Evolutionary conservation across 2,797 vertebrate species (phyloP).

Genomic region (Rhinatrema bivittatum): DNA sequence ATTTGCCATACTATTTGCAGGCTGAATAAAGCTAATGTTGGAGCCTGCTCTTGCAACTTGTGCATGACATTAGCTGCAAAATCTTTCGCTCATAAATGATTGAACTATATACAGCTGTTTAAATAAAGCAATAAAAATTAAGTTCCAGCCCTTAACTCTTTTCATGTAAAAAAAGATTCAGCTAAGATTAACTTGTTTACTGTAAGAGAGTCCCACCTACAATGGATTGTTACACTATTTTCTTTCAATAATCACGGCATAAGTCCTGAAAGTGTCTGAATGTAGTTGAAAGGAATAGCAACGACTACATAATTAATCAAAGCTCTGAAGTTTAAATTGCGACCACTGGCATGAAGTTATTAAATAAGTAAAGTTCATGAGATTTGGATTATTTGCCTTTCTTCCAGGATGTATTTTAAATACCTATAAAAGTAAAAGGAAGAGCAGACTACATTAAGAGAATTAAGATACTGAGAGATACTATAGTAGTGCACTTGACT

Average conservation of each 20-base stretch:
- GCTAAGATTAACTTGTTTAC: conserved; percentile 35
- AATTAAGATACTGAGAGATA: background rate
- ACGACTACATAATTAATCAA: conserved; percentile 13
- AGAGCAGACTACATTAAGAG: background rate
- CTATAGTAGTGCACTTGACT: too few relatives aligned
- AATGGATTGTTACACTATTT: conserved; percentile 20
- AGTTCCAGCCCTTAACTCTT: conserved; percentile 10
- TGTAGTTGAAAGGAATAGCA: conserved; percentile 2
- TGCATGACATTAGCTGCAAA: conserved; percentile 10
- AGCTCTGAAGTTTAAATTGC: conserved; percentile 17
- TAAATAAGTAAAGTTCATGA: conserved; percentile 6
- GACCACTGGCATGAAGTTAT: conserved; percentile 11
- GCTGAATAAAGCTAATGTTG: too few relatives aligned
- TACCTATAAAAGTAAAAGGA: conserved; percentile 11
- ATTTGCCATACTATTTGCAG: too few relatives aligned
- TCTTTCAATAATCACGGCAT: conserved; percentile 21
- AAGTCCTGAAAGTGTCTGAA: conserved; percentile 16
- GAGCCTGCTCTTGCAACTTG: too few relatives aligned
- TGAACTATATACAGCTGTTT: conserved; percentile 25
- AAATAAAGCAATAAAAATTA: conserved; percentile 23
- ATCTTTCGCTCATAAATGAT: conserved; percentile 12
- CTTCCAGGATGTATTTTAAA: conserved; percentile 7
- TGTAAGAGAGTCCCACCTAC: conserved; percentile 17
- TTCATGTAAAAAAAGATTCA: conserved; percentile 19
- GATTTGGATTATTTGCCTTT: conserved; percentile 10